Evolutionary conservation across 2,888 invertebrate genomes (phyloP).

Genomic region (Chloroclystis v-ata): DNA sequence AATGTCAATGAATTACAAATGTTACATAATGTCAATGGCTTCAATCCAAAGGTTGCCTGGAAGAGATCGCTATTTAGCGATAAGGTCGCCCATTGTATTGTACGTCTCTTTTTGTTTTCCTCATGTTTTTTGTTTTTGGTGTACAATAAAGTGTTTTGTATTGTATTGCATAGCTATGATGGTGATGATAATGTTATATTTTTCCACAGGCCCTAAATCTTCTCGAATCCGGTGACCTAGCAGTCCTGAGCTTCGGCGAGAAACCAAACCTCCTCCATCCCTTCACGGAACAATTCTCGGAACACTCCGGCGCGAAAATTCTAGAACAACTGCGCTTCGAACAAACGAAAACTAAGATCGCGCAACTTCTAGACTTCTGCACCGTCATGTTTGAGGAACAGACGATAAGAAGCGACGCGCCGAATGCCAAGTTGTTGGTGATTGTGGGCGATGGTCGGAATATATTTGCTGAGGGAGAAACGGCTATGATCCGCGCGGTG

Average conservation of each 20-base stretch:
- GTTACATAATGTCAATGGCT: no score
- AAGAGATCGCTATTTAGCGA: no score
- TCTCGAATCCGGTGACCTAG: slow-evolving; percentile 95
- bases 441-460: slow-evolving; percentile 97
- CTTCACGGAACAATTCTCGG: slow-evolving; percentile 90
- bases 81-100: no score
- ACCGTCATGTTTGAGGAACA: slow-evolving; percentile 78
- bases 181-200: no score
- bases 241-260: slow-evolving; percentile 95
- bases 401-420: slow-evolving; percentile 68
- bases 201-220: slow-evolving; percentile 86
- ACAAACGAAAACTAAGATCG: slow-evolving; percentile 93
- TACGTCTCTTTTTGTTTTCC: no score
- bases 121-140: no score
- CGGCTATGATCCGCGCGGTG: slow-evolving; percentile 85
- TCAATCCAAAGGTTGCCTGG: no score
- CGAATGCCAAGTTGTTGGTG: slow-evolving; percentile 90
- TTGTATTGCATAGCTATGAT: no score
- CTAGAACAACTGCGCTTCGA: slow-evolving; percentile 90
- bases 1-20: no score
- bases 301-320: slow-evolving; percentile 89
- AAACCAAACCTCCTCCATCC: slow-evolving; percentile 90
- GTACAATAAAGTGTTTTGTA: no score
- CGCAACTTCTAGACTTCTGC: slow-evolving; percentile 87
- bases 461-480: slow-evolving; percentile 91